These are phyloP conservation scores for Leuciscus idus DNA, from an alignment of 2,113 vertebrate species.

Conservation along the genomic window DNA sequence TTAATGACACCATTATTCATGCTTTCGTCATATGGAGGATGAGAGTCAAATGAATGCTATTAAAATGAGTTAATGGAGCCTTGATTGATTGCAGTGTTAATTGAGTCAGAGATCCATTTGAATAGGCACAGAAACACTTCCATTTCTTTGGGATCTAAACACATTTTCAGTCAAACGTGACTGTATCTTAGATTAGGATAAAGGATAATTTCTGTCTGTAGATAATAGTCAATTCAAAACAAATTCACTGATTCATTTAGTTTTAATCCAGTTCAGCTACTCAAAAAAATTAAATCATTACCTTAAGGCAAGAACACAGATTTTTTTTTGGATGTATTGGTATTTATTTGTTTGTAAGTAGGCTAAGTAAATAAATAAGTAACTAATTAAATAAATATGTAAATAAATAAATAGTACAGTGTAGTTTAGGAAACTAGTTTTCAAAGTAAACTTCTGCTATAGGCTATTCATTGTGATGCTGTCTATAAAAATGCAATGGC, in stretches of 20 bases:
- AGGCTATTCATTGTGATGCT: neutral
- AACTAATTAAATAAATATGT: neutral
- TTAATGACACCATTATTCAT: slow-evolving; percentile 53
- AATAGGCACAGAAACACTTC: slow-evolving; percentile 21
- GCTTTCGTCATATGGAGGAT: slow-evolving; percentile 39
- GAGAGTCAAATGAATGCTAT: slow-evolving; percentile 42
- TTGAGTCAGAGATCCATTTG: slow-evolving; percentile 7
- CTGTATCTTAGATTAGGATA: neutral
- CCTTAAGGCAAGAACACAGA: neutral
- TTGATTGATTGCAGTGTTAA: slow-evolving; percentile 12
- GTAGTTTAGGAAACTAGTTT: neutral
- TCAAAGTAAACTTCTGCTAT: neutral
- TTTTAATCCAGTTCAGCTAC: too few species aligned
- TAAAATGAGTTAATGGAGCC: slow-evolving; percentile 28
- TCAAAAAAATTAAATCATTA: too few species aligned
- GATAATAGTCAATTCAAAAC: too few species aligned
- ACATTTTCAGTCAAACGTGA: neutral
- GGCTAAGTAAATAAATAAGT: neutral
- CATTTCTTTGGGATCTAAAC: neutral
- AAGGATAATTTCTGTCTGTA: neutral
- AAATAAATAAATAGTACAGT: neutral
- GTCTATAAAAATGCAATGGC: slow-evolving; percentile 14
- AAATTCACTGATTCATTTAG: too few species aligned
- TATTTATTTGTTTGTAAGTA: neutral
- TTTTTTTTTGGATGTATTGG: neutral